Base-by-base conservation (phyloP, 53 echinoderm and acorn worm genomes). In the Crossaster papposus region DNA sequence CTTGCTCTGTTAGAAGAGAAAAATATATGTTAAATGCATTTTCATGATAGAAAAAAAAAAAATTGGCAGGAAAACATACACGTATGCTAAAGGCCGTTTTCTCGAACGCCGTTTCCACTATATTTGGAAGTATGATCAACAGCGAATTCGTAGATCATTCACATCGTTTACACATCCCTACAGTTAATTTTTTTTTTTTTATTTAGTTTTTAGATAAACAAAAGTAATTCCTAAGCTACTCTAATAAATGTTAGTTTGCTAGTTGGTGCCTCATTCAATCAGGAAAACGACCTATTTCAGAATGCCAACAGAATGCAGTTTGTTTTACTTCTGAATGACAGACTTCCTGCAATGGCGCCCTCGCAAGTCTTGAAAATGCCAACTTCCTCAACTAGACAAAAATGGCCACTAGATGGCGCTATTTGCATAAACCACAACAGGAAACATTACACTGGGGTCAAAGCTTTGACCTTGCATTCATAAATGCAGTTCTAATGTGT, bases 391-490 rank as follows among this genome's bases (percentile, higher is more conserved):
- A 83, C 65, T 83, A 72, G 34, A 34, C 76, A 76, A 36, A 30
- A 29, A 36, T 77, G 63, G 31, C 75, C 87, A n/a, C 12, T 3
- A 54, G 87, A 35, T 77, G 76, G 77, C 87, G 62, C 76, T 87
- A n/a, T 87, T 85, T 22, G 38, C 26, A 14, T 18, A 33, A 11
- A 31, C 35, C 87, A 87, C 36, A 75, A 14, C 77, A 87, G 75
- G 64, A 77, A 87, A 87, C 52, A 37, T 38, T 44, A 1, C 44
- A 44, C 9, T 14, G n/a, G 54, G 77, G 76, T 87, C 62, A 64
- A 33, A 31, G 30, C 36, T 14, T 14, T 76, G 77, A 87, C 87
- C 87, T 87, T 76, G 28, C 29, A 68, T 26, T 24, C 17, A 58
- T 20, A 11, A 20, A 58, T 58, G 22, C 58, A 20, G 15, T 18